These are phyloP conservation scores for Pagetopsis macropterus DNA, from an alignment of 2,797 vertebrate genomes.

Conservation along the genomic window DNA sequence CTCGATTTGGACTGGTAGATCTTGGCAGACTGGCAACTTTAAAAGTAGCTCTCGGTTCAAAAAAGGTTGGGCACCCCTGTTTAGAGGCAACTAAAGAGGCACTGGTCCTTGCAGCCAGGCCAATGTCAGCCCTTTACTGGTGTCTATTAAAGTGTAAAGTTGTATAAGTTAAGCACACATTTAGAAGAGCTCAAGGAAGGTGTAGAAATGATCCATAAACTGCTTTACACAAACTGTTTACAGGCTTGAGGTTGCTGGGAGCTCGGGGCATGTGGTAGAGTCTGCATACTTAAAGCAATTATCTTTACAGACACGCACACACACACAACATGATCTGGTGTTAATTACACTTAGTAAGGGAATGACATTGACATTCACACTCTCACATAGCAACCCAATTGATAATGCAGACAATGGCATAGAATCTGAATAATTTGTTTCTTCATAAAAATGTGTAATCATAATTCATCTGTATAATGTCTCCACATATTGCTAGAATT, in stretches of 20 bases:
- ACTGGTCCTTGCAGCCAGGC: slow-evolving; percentile 44
- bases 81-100: neutral
- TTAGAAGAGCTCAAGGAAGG: slow-evolving; percentile 49
- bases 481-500: slow-evolving; percentile 19
- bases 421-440: neutral
- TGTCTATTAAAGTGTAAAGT: slow-evolving; percentile 61
- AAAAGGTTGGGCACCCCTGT: too few relatives aligned
- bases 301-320: slow-evolving; percentile 34
- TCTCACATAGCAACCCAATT: slow-evolving; percentile 34
- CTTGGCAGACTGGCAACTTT: too few relatives aligned
- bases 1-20: too few relatives aligned
- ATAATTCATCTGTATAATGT: neutral
- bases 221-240: slow-evolving; percentile 78
- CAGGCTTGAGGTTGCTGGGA: slow-evolving; percentile 67
- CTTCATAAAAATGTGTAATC: neutral
- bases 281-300: slow-evolving; percentile 47
- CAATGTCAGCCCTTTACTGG: slow-evolving; percentile 44
- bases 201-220: slow-evolving; percentile 77
- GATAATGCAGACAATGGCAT: slow-evolving; percentile 26
- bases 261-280: slow-evolving; percentile 48
- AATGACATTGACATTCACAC: slow-evolving; percentile 20
- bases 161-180: slow-evolving; percentile 65
- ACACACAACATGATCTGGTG: slow-evolving; percentile 25
- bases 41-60: too few relatives aligned
- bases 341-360: slow-evolving; percentile 37